Evolutionary conservation across 1,140 invertebrate species (phyloP), one percentile per base, ranked within the genome.

Genomic region (Marisa cornuarietis): DNA sequence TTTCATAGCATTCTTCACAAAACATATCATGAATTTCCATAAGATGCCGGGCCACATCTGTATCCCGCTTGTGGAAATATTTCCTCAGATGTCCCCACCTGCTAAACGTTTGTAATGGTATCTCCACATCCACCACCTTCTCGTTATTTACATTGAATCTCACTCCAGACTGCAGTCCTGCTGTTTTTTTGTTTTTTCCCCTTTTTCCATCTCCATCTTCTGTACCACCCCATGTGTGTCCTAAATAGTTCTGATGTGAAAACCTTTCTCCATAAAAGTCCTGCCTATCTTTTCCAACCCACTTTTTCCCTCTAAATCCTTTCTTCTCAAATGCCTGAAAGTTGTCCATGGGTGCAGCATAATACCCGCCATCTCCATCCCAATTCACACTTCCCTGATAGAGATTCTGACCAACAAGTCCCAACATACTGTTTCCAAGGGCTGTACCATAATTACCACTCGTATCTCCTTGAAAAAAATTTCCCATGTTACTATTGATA

Each of bases 41-140:
- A 31, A 76, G 24, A 49, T 76, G 74, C 61, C 63, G 62, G 6
- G 51, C 61, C 58, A 76, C 74, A 22, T 76, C 74, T 63, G 74
- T 76, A 31, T 76, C 74, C 61, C 65, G 61, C 42, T 65, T 76
- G 74, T 24, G 49, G 20, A 76, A 76, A 63, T 65, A 65, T 31
- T 76, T 76, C 26, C 74, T 61, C 6, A 76, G 74, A 18, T 76
- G 74, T 49, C 74, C 74, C 74, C 74, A 76, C 31, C 74, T 61
- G 51, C 74, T 76, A 58, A 65, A 76, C 14, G 65, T 14, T 20
- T 26, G n/a, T 63, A 76, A n/a, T 31, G 74, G 74, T 54, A 76
- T 54, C 62, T 76, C 74, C 61, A 76, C 74, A 65, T 65, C 62
- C 26, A 76, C 58, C n/a, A 76, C 74, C n/a, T 76, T 76, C 26